Conservation (phyloP, 2,888 invertebrate species). For the Andrena fulva region DNA sequence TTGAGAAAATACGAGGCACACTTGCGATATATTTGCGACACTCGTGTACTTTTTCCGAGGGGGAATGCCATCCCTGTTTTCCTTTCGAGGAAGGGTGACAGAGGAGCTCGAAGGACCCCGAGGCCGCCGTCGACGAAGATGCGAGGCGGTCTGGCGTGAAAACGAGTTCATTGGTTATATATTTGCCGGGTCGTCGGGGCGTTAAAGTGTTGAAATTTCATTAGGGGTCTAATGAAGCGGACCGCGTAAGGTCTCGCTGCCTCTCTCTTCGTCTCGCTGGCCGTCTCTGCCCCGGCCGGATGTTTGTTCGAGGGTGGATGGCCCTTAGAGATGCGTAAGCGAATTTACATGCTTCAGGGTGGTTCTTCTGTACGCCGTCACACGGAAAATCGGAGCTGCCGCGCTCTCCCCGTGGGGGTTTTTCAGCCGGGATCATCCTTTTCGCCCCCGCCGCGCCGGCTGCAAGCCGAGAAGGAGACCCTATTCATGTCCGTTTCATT, state of each 20-base stretch:
- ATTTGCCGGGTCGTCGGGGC: slow-evolving; percentile 75
- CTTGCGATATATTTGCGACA: slow-evolving; percentile 21
- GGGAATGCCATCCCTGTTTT: slow-evolving; percentile 69
- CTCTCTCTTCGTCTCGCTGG: slow-evolving; percentile 37
- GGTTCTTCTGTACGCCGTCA: slow-evolving; percentile 71
- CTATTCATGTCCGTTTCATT: slow-evolving; percentile 67
- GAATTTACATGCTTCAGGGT: slow-evolving; percentile 75
- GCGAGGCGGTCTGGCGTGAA: slow-evolving; percentile 76
- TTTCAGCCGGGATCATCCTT: slow-evolving; percentile 70
- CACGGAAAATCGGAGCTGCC: slow-evolving; percentile 67
- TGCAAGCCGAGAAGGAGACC: slow-evolving; percentile 49
- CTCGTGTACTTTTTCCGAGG: slow-evolving; percentile 62
- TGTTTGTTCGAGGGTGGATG: slow-evolving; percentile 76
- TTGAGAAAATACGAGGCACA: slow-evolving; percentile 30
- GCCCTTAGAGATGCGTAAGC: slow-evolving; percentile 75
- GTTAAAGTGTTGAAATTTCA: slow-evolving; percentile 81
- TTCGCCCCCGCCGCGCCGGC: slow-evolving; percentile 38
- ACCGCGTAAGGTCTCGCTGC: slow-evolving; percentile 76
- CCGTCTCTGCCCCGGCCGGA: slow-evolving; percentile 67
- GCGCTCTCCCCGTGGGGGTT: slow-evolving; percentile 52
- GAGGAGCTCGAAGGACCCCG: slow-evolving; percentile 68
- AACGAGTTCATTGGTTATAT: slow-evolving; percentile 83
- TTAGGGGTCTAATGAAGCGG: slow-evolving; percentile 79
- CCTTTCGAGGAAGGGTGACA: slow-evolving; percentile 66
- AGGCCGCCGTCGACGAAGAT: slow-evolving; percentile 72